phyloP scores from a whole-genome alignment of 1,140 invertebrate species.

The Brevipalpus yothersi region DNA sequence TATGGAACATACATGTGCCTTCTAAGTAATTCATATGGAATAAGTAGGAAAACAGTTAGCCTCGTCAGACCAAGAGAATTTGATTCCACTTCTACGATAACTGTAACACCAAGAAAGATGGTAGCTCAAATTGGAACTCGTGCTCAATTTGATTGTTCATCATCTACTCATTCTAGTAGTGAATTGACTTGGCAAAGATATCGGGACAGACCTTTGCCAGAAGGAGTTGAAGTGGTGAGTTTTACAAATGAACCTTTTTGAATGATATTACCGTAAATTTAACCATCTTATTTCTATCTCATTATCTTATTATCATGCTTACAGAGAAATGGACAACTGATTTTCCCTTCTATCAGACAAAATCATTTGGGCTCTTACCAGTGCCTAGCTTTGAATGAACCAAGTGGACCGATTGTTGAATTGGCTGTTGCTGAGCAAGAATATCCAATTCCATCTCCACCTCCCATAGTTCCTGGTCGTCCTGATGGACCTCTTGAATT shows the following conservation, averaged over 20 bases:
- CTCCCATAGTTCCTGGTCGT: neutral
- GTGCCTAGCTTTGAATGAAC: neutral
- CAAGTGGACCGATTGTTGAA: neutral
- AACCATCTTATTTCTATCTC: too few species aligned
- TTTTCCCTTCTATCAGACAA: neutral
- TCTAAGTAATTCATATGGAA: neutral
- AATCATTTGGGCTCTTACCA: neutral
- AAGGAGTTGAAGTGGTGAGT: neutral
- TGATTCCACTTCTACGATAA: neutral
- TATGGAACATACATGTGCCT: neutral
- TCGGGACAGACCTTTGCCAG: neutral
- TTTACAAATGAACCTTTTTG: neutral
- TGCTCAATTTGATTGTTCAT: neutral
- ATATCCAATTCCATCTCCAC: neutral
- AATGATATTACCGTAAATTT: neutral
- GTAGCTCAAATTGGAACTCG: neutral
- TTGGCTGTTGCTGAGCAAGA: neutral
- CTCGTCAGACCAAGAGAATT: neutral
- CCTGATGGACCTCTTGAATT: constrained; percentile 24
- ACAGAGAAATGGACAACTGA: neutral
- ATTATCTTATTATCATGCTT: neutral
- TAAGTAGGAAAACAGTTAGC: neutral
- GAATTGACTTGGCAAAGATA: neutral
- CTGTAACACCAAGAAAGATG: neutral
- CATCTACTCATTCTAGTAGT: neutral